Evolutionary conservation across 1,140 invertebrate species (phyloP).

Genomic region (Drosophila sucinea): DNA sequence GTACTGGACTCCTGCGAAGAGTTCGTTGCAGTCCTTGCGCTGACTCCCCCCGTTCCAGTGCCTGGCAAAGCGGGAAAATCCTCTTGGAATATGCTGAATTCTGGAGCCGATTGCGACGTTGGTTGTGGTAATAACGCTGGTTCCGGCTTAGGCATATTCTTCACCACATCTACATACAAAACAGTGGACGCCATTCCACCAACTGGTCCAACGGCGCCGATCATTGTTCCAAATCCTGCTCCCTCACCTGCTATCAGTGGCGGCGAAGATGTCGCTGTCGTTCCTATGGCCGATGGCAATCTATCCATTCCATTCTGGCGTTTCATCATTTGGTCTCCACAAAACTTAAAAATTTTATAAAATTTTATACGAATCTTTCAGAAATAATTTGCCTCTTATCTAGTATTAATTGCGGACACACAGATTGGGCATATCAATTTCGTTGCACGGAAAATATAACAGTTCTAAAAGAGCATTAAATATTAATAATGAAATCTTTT

Average conservation of each 20-base stretch:
- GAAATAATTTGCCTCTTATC: slow-evolving; percentile 20
- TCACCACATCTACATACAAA: slow-evolving; percentile 68
- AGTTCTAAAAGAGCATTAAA: too few relatives aligned
- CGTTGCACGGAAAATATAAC: too few relatives aligned
- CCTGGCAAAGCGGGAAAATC: slow-evolving; percentile 67
- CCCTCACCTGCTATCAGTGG: neutral
- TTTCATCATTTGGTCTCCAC: slow-evolving; percentile 45
- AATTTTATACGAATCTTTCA: neutral
- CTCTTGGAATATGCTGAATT: slow-evolving; percentile 60
- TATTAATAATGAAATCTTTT: too few relatives aligned
- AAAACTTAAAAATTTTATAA: neutral
- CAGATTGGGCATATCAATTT: too few relatives aligned
- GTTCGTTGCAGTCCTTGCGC: neutral
- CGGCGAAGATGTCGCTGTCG: slow-evolving; percentile 13
- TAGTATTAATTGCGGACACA: neutral
- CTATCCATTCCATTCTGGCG: slow-evolving; percentile 33
- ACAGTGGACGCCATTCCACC: neutral
- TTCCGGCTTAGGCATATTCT: slow-evolving; percentile 47
- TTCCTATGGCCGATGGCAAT: slow-evolving; percentile 26
- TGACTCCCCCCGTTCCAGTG: neutral
- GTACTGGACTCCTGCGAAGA: neutral
- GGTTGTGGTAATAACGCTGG: neutral
- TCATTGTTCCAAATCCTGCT: neutral
- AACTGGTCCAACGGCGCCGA: neutral
- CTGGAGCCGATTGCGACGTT: neutral